A percentile compares a stretch with the other conserved stretches of the same genome.
These are phyloP conservation scores for Strix aluco DNA, from an alignment of 2,113 vertebrate species.

Conservation along the genomic window DNA sequence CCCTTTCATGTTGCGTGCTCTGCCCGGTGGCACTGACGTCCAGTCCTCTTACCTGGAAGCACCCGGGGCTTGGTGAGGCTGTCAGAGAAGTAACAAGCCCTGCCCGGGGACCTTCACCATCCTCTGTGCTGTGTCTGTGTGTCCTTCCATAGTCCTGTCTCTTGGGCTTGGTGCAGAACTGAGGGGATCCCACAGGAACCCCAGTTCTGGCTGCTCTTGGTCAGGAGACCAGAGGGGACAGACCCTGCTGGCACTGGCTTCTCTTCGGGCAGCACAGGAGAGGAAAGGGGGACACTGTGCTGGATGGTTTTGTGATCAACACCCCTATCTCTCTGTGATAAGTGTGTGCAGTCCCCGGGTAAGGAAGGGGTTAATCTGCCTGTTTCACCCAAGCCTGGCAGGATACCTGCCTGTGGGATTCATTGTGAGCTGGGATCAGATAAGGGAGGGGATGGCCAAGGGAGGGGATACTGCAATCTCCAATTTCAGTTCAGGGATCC, in stretches of 20 bases:
- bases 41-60: background rate
- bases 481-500: background rate
- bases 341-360: background rate
- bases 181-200: background rate
- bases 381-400: background rate
- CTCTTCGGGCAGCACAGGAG: background rate
- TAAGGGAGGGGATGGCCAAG: background rate
- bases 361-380: background rate
- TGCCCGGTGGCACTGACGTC: rapidly evolving
- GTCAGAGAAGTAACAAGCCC: background rate
- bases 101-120: background rate
- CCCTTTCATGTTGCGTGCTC: background rate
- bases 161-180: background rate
- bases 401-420: background rate
- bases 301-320: background rate
- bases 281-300: background rate
- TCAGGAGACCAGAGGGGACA: background rate
- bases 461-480: background rate
- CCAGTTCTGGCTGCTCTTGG: background rate
- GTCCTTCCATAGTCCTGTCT: background rate
- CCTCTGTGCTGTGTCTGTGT: background rate
- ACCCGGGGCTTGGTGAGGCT: background rate
- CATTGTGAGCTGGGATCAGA: background rate
- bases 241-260: background rate
- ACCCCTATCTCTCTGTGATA: background rate